Base-by-base conservation (phyloP, 1,140 invertebrate genomes). In the Camponotus vicinus region DNA sequence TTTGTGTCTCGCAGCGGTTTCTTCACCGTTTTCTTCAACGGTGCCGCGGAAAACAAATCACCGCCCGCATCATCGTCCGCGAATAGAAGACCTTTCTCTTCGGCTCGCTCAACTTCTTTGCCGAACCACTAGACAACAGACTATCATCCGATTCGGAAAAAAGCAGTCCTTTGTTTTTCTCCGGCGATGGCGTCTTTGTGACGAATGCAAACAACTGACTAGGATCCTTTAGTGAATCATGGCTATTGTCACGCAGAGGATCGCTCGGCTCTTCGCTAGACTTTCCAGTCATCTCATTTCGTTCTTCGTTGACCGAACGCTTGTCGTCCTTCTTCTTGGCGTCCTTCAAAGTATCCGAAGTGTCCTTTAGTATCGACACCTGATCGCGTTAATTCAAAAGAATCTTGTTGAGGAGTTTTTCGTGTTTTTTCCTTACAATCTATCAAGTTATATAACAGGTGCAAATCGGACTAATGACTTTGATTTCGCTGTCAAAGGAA, bases 201-300 rank as follows among this genome's bases (percentile, higher is more conserved):
- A 95, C 95, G 21, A 95, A 95, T 18, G 94, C 94, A 67, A 95
- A 95, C 13, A 95, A 77, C 61, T 94, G 93, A 78, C 93, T 95
- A 0, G 94, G 94, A 89, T 95, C 94, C 27, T 94, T 93, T 0
- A 95, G n/a, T 0, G 94, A 92, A 88, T 95, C 93, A 18, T 92
- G 92, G 71, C 59, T 94, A 15, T 86, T 75, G 63, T 94, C 93
- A 6, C 92, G 91, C 1, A 95, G 86, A 6, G 95, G 95, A 92
- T 95, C 94, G 0, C 71, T 87, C 6, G 88, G 71, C 27, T 89
- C 37, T 21, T 90, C 71, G 18, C 8, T 69, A 5, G 63, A 73
- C n/a, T 71, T 61, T 55, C 86, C 42, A 21, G 78, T 66, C 0
- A 15, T 27, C 2, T 89, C 82, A 6, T 13, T 8, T 13, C 1